A percentile compares a stretch with the other conserved stretches of the same genome.
Conservation (phyloP, 2,113 vertebrate genomes). For the Melanocharis versteri region DNA sequence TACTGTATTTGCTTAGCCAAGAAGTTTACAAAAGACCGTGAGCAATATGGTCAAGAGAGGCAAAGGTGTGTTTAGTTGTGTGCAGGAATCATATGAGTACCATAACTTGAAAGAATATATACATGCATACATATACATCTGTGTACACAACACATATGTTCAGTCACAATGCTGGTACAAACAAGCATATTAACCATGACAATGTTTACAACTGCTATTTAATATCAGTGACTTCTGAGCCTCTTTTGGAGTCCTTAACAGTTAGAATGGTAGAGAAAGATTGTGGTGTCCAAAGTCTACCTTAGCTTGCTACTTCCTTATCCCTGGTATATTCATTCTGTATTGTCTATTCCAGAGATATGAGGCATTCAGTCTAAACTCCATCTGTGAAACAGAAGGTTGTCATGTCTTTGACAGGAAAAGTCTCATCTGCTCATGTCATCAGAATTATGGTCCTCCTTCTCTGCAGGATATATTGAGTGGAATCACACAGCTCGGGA, state of each 20-base stretch:
- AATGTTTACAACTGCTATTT: not conserved
- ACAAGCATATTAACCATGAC: not conserved
- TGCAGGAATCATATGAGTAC: not conserved
- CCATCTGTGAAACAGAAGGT: not conserved
- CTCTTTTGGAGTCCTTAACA: not conserved
- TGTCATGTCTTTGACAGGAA: not conserved
- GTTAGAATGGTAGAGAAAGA: not conserved
- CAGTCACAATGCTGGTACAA: not conserved
- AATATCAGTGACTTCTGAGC: not conserved
- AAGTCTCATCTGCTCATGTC: not conserved
- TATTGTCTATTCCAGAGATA: not conserved
- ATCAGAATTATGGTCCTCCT: not conserved
- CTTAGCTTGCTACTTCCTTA: not conserved
- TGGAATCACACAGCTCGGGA: not conserved
- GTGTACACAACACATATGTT: too few relatives aligned
- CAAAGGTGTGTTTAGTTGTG: not conserved
- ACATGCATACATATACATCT: not conserved
- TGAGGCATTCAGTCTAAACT: not conserved
- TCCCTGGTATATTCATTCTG: not conserved
- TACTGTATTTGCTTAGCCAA: not conserved
- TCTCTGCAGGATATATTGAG: not conserved
- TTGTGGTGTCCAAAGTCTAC: not conserved
- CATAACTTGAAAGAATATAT: not conserved
- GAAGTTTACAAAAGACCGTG: not conserved
- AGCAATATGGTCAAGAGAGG: not conserved